Base-by-base conservation (phyloP, 2,797 vertebrate genomes). In the Oryzias sinensis region DNA sequence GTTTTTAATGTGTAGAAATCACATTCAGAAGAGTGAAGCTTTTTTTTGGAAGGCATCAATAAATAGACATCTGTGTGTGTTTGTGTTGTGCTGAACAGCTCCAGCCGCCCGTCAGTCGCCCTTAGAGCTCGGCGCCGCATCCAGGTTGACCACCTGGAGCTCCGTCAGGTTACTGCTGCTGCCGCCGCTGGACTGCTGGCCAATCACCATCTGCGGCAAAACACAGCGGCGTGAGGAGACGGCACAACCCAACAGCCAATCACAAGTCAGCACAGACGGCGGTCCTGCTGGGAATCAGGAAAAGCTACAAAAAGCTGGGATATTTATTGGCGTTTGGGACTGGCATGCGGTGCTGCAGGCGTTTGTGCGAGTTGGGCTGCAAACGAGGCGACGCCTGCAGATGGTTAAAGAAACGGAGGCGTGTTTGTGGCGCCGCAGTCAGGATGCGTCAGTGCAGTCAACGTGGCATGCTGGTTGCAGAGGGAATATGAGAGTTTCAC, bases 91-190 rank as follows among this genome's bases (percentile, higher is more conserved):
- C 67, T 51, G 50, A 49, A 76, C 70, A 59, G 60, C 74, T 72
- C 58, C 55, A n/a, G 64, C 59, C 20, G 41, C 63, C 62, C 0
- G 57, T 98, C 94, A 97, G 88, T 98, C 95, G 65, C 83, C 92
- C 92, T 98, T 98, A 70, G 90, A 83, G 90, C 87, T 94, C 82
- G 97, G 96, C 41, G 94, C 72, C 6, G 92, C 76, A 24, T 98
- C 96, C 88, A 98, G 84, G 86, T 95, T 98, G 73, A 98, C 94
- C 80, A 98, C 95, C 90, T 98, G 96, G 63, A 98, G 93, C 90
- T 99, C 96, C 0, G 96, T 97, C 91, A 99, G 87, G 91, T 95
- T 98, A 93, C 92, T 94, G 88, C 90, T 33, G 20, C 33, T 91
- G 92, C 93, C 93, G 88, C 88, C 93, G 89, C 93, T 93, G 81